Conservation (phyloP, 1,140 invertebrate genomes). For the Brachionus koreanus region DNA sequence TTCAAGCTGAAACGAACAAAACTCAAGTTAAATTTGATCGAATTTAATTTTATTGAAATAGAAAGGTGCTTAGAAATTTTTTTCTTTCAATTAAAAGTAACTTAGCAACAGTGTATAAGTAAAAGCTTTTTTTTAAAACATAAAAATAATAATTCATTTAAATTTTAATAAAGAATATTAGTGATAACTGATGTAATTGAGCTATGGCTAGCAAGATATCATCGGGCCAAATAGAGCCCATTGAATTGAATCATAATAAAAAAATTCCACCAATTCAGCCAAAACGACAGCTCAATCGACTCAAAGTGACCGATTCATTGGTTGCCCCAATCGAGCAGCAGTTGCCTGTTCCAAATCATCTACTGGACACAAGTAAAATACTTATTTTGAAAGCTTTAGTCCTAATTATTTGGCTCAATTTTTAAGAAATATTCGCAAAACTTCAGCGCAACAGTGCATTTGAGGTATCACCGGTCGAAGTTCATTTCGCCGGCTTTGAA, state of each 20-base stretch:
- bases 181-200: not conserved
- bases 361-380: constrained; percentile 55
- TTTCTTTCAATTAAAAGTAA: not conserved
- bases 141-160: not conserved
- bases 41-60: not conserved
- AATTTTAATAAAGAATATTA: not conserved
- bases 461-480: constrained; percentile 51
- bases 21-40: not conserved
- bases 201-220: constrained; percentile 8
- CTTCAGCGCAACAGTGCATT: constrained; percentile 53
- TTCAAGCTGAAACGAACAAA: not conserved
- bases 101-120: constrained; percentile 26
- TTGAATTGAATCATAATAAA: constrained; percentile 19
- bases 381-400: not conserved
- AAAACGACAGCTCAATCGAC: not conserved
- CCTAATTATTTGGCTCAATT: not conserved
- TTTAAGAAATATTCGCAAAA: constrained; percentile 55
- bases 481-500: constrained; percentile 58
- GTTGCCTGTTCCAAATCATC: constrained; percentile 53
- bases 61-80: not conserved
- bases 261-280: constrained; percentile 22
- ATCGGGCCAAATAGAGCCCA: not conserved
- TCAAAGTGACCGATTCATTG: constrained; percentile 42
- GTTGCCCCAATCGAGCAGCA: constrained; percentile 51
- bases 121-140: constrained; percentile 14